Evolutionary conservation across 1,140 invertebrate genomes (phyloP).

Genomic region (Mercenaria mercenaria): DNA sequence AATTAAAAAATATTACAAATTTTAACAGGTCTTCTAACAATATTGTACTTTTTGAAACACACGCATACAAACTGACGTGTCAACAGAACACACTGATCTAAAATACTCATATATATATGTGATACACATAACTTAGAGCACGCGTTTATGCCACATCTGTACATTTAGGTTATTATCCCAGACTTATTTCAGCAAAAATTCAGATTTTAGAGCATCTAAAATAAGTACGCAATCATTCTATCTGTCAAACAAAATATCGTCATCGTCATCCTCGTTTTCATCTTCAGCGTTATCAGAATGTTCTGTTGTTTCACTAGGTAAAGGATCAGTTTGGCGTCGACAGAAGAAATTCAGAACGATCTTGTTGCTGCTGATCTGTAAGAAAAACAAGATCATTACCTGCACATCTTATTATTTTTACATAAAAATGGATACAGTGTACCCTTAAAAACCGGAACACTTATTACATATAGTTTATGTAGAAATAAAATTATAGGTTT

Average conservation of each 20-base stretch:
- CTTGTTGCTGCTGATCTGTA: slow-evolving; percentile 50
- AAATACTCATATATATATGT: too few relatives aligned
- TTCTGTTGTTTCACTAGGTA: background rate
- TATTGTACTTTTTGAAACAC: too few relatives aligned
- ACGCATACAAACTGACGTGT: too few relatives aligned
- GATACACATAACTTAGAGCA: too few relatives aligned
- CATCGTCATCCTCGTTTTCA: slow-evolving; percentile 15
- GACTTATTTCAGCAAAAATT: too few relatives aligned
- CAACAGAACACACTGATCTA: too few relatives aligned
- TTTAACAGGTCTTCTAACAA: too few relatives aligned
- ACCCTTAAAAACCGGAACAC: background rate
- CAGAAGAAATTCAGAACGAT: slow-evolving; percentile 32
- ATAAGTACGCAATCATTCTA: background rate
- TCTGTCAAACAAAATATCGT: slow-evolving; percentile 52
- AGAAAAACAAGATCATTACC: background rate
- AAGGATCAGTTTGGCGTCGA: slow-evolving; percentile 10
- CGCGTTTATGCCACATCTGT: too few relatives aligned
- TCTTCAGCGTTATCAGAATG: background rate
- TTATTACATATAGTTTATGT: background rate
- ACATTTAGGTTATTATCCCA: too few relatives aligned
- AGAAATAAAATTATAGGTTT: background rate
- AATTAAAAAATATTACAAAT: too few relatives aligned
- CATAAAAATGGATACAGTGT: background rate
- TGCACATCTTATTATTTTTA: background rate
- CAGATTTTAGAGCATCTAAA: too few relatives aligned